Percentiles rank a stretch among this genome's conserved stretches.
Conservation (phyloP, 2,113 vertebrate species). For the Nematolebias whitei region DNA sequence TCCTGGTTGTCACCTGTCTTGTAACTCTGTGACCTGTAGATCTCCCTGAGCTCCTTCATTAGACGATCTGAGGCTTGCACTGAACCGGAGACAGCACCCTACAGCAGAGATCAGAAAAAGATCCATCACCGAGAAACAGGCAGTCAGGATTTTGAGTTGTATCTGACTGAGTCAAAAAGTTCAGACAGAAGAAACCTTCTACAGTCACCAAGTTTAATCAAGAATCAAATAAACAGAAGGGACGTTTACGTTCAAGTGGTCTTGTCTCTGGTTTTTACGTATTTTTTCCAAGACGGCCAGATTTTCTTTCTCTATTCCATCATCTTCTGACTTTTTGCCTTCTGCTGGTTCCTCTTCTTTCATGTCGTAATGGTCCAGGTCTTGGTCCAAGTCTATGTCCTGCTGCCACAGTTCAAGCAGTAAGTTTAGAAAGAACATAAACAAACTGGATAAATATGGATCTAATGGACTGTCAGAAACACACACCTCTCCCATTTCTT, state of each 20-base stretch:
- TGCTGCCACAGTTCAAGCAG: constrained; percentile 58
- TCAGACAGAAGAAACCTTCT: no score
- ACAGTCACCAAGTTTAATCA: neutral
- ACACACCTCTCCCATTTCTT: constrained; percentile 92
- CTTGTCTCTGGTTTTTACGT: constrained; percentile 97
- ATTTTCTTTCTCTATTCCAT: constrained; percentile 98
- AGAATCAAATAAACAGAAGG: neutral
- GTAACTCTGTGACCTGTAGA: constrained; percentile 98
- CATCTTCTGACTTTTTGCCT: constrained; percentile 95
- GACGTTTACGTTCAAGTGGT: constrained; percentile 94
- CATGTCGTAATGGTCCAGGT: constrained; percentile 91
- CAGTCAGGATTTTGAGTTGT: no score
- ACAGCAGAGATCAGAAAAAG: constrained; percentile 19
- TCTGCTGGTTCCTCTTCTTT: constrained; percentile 95
- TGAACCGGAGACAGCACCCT: constrained; percentile 97
- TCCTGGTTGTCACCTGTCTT: constrained; percentile 85
- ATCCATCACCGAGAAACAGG: neutral
- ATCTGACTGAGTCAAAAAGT: no score
- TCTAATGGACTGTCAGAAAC: neutral
- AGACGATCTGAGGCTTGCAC: constrained; percentile 98
- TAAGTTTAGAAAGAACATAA: constrained; percentile 22
- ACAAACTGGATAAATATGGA: neutral
- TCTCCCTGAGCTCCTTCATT: constrained; percentile 99
- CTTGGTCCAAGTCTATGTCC: constrained; percentile 86
- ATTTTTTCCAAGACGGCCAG: constrained; percentile 97